Conservation (phyloP, 2,888 invertebrate genomes). For the Coelinius sp. region DNA sequence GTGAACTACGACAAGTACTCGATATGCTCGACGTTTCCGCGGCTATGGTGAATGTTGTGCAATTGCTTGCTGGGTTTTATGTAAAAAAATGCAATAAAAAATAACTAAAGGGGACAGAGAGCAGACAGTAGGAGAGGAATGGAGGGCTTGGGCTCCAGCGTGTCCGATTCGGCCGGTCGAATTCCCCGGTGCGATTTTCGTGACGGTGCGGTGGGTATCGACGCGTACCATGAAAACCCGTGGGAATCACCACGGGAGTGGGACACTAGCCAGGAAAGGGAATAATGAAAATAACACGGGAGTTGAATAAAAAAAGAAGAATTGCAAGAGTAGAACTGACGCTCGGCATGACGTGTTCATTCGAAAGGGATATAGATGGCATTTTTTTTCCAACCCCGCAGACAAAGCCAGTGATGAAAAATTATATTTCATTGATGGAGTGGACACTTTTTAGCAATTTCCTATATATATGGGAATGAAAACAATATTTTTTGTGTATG, state of each 20-base stretch:
- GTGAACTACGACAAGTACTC: not conserved
- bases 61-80: slow-evolving; percentile 4
- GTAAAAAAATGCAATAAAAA: not conserved
- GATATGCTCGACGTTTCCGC: slow-evolving; percentile 5
- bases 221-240: slow-evolving; percentile 34
- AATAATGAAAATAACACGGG: slow-evolving; percentile 38
- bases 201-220: slow-evolving; percentile 34
- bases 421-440: slow-evolving; percentile 18
- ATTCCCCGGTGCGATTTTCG: slow-evolving; percentile 41
- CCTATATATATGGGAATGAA: not conserved
- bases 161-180: slow-evolving; percentile 37
- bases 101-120: not conserved
- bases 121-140: not conserved
- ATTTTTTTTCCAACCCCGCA: not conserved
- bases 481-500: not conserved
- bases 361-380: not conserved
- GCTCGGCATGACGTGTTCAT: slow-evolving; percentile 30
- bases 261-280: slow-evolving; percentile 28
- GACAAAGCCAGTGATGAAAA: not conserved
- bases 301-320: slow-evolving; percentile 36
- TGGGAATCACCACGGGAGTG: slow-evolving; percentile 35
- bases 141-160: slow-evolving; percentile 16
- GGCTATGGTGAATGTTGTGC: slow-evolving; percentile 14
- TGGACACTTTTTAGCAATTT: not conserved
- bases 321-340: slow-evolving; percentile 40